These are phyloP conservation scores for Eulemur albifrons DNA, from an alignment of 2,797 vertebrate species.

Conservation along the genomic window DNA sequence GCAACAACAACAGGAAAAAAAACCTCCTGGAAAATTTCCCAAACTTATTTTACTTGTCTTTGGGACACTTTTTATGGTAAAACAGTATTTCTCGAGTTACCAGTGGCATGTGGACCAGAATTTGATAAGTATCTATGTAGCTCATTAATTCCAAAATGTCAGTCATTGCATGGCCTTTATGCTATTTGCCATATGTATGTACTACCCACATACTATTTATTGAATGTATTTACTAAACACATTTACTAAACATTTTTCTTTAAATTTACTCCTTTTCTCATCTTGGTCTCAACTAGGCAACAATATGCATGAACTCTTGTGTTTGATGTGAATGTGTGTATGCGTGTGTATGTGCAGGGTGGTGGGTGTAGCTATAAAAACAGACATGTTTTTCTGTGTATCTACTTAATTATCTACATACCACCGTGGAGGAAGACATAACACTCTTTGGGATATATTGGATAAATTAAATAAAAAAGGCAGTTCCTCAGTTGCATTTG, in stretches of 20 bases:
- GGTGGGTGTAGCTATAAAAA: neutral
- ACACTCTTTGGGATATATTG: neutral
- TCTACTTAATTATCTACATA: neutral
- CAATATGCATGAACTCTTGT: neutral
- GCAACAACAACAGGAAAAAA: neutral
- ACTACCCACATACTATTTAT: neutral
- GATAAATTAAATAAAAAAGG: neutral
- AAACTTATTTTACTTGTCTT: neutral
- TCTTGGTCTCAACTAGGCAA: neutral
- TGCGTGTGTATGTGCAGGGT: neutral
- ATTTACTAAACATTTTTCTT: neutral
- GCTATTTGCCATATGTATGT: neutral
- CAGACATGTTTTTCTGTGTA: neutral
- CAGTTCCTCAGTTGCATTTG: neutral
- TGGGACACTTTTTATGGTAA: neutral
- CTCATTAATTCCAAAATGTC: neutral
- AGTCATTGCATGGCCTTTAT: neutral
- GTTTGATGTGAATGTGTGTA: neutral
- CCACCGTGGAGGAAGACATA: neutral
- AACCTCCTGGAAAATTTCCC: neutral
- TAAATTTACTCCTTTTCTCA: neutral
- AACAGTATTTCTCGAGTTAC: neutral
- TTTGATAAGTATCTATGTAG: neutral
- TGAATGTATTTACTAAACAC: constrained; percentile 12
- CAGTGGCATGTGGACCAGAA: neutral